A percentile compares a stretch with the other conserved stretches of the same genome.
phyloP scores from a whole-genome alignment of 1,140 invertebrate genomes.

The Holcopasites calliopsidis region DNA sequence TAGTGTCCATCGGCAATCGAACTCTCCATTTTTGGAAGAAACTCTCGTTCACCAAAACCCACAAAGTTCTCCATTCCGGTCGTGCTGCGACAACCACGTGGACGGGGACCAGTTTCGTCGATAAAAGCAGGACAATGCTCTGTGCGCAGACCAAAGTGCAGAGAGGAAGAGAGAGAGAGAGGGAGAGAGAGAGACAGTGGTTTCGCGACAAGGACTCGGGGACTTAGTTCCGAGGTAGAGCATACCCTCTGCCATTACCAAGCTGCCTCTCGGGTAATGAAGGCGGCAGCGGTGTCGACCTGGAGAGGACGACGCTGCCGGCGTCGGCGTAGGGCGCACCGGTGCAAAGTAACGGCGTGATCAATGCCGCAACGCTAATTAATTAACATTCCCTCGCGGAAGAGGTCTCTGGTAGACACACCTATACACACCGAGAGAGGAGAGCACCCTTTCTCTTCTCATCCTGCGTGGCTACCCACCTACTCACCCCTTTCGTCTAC shows the following conservation, averaged over 20 bases:
- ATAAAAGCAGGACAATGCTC: conserved; percentile 6
- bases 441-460: conserved; percentile 22
- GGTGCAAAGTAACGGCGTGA: conserved; percentile 62
- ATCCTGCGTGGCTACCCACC: not conserved
- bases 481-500: conserved; percentile 5
- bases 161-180: not conserved
- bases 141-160: not conserved
- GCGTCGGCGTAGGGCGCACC: conserved; percentile 46
- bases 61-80: not conserved
- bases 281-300: conserved; percentile 34
- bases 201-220: conserved; percentile 36
- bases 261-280: conserved; percentile 46
- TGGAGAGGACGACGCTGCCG: conserved; percentile 13
- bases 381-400: conserved; percentile 64
- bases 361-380: conserved; percentile 69
- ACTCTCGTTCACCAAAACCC: not conserved
- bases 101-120: not conserved
- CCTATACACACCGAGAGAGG: conserved; percentile 51
- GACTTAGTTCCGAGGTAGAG: conserved; percentile 29
- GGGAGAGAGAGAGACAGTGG: conserved; percentile 4
- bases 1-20: not conserved
- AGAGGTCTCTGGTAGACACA: conserved; percentile 61
- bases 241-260: conserved; percentile 48
- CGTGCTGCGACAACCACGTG: not conserved
- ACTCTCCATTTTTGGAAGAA: not conserved